Conservation (phyloP, 92 coral and sea anemone species). For the Porites evermanni region DNA sequence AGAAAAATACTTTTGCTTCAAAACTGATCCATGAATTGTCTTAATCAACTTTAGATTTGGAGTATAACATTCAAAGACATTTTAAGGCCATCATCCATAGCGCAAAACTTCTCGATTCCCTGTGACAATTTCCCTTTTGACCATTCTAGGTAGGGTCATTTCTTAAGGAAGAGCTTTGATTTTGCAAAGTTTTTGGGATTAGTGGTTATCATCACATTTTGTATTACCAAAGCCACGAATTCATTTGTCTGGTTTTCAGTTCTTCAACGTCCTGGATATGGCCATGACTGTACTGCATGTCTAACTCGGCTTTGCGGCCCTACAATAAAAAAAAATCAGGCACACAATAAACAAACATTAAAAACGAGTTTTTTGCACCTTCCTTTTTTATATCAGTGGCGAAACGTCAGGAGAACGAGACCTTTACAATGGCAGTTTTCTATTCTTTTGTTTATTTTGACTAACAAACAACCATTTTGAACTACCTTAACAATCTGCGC, state of each 20-base stretch:
- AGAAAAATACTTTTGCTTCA: too few relatives aligned
- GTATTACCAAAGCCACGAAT: slow-evolving; percentile 90
- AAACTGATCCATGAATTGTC: too few relatives aligned
- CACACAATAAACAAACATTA: background rate
- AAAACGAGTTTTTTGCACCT: background rate
- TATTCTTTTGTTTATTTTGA: background rate
- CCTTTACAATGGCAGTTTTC: too few relatives aligned
- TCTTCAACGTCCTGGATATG: slow-evolving; percentile 82
- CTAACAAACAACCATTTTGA: background rate
- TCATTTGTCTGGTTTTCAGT: slow-evolving; percentile 56
- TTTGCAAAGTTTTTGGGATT: too few relatives aligned
- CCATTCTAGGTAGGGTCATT: too few relatives aligned
- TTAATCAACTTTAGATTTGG: too few relatives aligned
- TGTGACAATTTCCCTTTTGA: too few relatives aligned
- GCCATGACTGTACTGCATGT: slow-evolving; percentile 87
- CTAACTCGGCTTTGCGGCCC: slow-evolving; percentile 94
- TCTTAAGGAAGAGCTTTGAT: too few relatives aligned
- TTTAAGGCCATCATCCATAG: too few relatives aligned
- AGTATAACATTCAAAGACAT: too few relatives aligned
- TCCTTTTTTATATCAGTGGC: background rate
- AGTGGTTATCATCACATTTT: background rate
- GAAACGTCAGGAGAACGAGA: too few relatives aligned
- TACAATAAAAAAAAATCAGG: slow-evolving; percentile 11
- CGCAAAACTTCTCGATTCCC: too few relatives aligned
- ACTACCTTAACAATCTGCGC: background rate